These are phyloP conservation scores for Morelia viridis DNA, from an alignment of 2,797 vertebrate species.

Conservation along the genomic window DNA sequence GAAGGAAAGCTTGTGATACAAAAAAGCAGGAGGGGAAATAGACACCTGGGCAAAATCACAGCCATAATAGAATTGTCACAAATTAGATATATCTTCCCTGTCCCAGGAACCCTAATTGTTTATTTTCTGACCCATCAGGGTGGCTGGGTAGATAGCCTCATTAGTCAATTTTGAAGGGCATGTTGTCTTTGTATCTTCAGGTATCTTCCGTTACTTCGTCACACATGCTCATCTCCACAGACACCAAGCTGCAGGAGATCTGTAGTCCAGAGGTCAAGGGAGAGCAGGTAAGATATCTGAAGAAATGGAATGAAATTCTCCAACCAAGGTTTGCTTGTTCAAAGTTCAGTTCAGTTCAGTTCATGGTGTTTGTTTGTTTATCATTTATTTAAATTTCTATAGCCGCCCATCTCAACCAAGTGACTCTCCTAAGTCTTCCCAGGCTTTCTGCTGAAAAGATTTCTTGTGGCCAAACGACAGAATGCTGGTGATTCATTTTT, in stretches of 20 bases:
- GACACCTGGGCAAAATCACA: constrained; percentile 62
- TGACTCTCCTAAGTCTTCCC: neutral
- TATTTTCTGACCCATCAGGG: neutral
- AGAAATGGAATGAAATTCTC: neutral
- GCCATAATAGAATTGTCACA: constrained; percentile 59
- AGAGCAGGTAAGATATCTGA: neutral
- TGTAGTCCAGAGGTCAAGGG: neutral
- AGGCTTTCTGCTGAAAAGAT: neutral
- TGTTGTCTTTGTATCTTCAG: neutral
- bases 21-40: constrained; percentile 14
- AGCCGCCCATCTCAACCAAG: no score
- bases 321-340: neutral
- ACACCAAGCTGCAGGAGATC: neutral
- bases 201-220: neutral
- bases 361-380: neutral
- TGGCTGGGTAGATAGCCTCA: neutral
- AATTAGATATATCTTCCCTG: constrained; percentile 3
- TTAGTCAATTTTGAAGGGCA: neutral
- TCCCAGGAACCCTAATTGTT: neutral
- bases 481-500: neutral
- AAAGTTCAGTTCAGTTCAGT: neutral
- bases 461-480: neutral
- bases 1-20: constrained; percentile 50
- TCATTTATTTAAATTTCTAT: no score
- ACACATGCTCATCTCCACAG: neutral